Percentiles rank a stretch among this genome's conserved stretches.
These are phyloP conservation scores for Lota lota DNA, from an alignment of 2,113 vertebrate genomes.

Conservation along the genomic window DNA sequence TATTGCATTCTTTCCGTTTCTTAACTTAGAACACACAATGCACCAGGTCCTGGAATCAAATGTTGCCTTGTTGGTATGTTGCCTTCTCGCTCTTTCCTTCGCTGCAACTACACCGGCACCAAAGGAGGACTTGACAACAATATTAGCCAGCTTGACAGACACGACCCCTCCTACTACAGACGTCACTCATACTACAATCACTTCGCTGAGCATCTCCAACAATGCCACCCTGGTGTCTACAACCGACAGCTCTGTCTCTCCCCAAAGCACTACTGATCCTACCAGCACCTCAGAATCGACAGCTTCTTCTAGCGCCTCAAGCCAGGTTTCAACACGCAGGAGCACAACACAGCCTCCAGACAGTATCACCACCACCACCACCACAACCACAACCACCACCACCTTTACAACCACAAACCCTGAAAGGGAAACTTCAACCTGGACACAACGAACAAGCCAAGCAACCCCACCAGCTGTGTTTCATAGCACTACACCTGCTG, in stretches of 20 bases:
- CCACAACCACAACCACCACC: slow-evolving; percentile 12
- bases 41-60: slow-evolving; percentile 31
- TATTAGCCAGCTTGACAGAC: not conserved
- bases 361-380: slow-evolving; percentile 15
- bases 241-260: slow-evolving; percentile 5
- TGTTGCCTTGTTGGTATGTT: slow-evolving; percentile 22
- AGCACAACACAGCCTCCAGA: slow-evolving; percentile 24
- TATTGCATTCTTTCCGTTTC: slow-evolving; percentile 16
- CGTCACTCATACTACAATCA: not conserved
- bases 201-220: not conserved
- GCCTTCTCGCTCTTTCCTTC: slow-evolving; percentile 33
- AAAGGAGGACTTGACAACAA: not conserved
- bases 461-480: slow-evolving; percentile 13
- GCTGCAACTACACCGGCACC: slow-evolving; percentile 14
- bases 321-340: not conserved
- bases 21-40: slow-evolving; percentile 23
- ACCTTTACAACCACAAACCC: slow-evolving; percentile 6
- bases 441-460: slow-evolving; percentile 7
- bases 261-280: slow-evolving; percentile 5
- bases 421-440: slow-evolving; percentile 1
- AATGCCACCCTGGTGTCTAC: slow-evolving; percentile 3
- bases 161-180: not conserved
- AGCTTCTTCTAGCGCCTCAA: not conserved
- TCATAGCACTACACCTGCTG: slow-evolving; percentile 10
- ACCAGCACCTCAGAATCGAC: slow-evolving; percentile 1